These are phyloP conservation scores for Mythimna ferrago DNA, from an alignment of 2,888 invertebrate genomes.

Conservation along the genomic window DNA sequence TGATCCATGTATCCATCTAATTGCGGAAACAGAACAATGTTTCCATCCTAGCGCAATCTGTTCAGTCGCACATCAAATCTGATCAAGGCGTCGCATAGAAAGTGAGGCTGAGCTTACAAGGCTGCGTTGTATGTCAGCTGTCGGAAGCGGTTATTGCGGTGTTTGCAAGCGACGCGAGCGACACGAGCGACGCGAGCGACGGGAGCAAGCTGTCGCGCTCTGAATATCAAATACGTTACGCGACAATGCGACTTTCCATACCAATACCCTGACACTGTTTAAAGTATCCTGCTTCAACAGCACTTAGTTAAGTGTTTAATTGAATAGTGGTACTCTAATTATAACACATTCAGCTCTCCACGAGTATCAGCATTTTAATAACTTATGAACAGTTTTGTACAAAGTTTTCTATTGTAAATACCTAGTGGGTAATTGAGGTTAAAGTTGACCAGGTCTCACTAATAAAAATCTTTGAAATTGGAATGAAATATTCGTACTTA, in stretches of 20 bases:
- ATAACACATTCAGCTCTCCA: background rate
- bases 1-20: background rate
- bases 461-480: background rate
- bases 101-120: conserved; percentile 16
- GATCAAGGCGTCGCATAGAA: conserved; percentile 28
- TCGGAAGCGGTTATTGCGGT: conserved; percentile 49
- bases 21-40: background rate
- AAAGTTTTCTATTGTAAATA: too few relatives aligned
- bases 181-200: conserved; percentile 19
- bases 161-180: conserved; percentile 41
- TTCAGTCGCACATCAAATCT: conserved; percentile 21
- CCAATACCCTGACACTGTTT: conserved; percentile 21
- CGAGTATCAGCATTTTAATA: background rate
- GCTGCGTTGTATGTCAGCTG: conserved; percentile 41
- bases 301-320: background rate
- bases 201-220: conserved; percentile 45
- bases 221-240: conserved; percentile 46
- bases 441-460: background rate
- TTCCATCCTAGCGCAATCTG: background rate
- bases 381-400: background rate
- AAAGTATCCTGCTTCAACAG: background rate
- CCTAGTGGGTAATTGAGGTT: background rate
- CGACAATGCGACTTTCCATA: conserved; percentile 31
- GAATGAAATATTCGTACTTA: too few relatives aligned
- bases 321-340: background rate